Percentiles rank a stretch among this genome's conserved stretches.
phyloP scores from a whole-genome alignment of 92 coral and sea anemone species.

The Porites lobata region DNA sequence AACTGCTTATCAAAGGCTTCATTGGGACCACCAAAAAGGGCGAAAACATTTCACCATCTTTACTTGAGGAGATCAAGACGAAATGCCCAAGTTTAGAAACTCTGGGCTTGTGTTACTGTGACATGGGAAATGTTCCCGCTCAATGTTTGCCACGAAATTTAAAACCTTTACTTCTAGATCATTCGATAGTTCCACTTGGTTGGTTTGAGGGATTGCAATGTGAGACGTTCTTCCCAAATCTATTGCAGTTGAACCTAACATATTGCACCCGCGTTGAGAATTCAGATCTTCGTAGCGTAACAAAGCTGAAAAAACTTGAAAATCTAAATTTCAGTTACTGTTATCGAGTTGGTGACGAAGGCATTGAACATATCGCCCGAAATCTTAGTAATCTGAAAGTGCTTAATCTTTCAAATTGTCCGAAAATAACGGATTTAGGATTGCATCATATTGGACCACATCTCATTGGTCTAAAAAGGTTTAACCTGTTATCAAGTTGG shows the following conservation, averaged over 20 bases:
- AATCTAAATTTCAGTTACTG: constrained; percentile 86
- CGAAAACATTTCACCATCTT: constrained; percentile 88
- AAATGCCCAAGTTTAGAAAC: constrained; percentile 86
- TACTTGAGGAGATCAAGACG: constrained; percentile 89
- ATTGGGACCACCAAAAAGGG: constrained; percentile 90
- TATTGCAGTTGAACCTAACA: constrained; percentile 77
- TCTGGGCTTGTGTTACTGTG: constrained; percentile 86
- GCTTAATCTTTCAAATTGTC: constrained; percentile 87
- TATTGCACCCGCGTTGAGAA: constrained; percentile 92
- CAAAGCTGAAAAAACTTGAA: constrained; percentile 73
- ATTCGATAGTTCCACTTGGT: constrained; percentile 95
- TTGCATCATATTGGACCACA: constrained; percentile 94
- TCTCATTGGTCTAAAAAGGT: constrained; percentile 62
- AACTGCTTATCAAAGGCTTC: constrained; percentile 89
- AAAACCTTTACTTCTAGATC: constrained; percentile 77
- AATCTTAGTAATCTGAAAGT: constrained; percentile 68
- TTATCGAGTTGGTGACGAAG: constrained; percentile 88
- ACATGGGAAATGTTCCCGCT: constrained; percentile 85
- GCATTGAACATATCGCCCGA: constrained; percentile 79
- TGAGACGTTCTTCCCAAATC: constrained; percentile 75
- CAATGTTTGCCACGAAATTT: constrained; percentile 83
- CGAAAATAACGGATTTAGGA: constrained; percentile 87
- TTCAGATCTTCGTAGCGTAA: constrained; percentile 79
- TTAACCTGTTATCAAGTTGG: constrained; percentile 75
- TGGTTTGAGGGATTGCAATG: constrained; percentile 91